A percentile compares a stretch with the other conserved stretches of the same genome.
Evolutionary conservation across 1,140 invertebrate species (phyloP).

Genomic region (Teleogryllus occipitalis): DNA sequence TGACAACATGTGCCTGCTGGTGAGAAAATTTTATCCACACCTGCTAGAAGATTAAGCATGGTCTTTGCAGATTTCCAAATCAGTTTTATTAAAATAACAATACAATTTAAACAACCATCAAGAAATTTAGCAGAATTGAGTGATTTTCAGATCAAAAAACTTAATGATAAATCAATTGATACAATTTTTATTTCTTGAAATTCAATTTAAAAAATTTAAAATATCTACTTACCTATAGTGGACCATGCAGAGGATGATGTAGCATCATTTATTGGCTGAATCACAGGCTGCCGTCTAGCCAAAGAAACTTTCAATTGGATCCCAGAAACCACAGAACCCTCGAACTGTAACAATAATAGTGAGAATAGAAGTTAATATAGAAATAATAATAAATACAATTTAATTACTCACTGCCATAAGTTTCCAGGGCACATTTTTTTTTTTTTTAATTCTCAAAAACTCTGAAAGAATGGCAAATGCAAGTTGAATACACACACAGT

Average conservation of each 20-base stretch:
- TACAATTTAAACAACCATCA: neutral
- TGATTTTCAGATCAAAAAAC: neutral
- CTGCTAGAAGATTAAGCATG: neutral
- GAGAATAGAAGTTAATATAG: too few species aligned
- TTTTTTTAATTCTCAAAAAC: too few species aligned
- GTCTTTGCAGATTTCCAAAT: neutral
- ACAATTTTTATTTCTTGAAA: neutral
- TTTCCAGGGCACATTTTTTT: too few species aligned
- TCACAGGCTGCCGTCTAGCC: conserved; percentile 70
- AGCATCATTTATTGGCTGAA: conserved; percentile 69
- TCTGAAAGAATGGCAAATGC: too few species aligned
- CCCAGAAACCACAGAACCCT: conserved; percentile 69
- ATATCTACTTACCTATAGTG: conserved; percentile 49
- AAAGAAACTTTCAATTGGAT: conserved; percentile 72
- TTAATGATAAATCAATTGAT: neutral
- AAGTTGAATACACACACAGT: too few species aligned
- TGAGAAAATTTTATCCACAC: too few species aligned
- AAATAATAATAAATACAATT: too few species aligned
- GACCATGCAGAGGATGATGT: conserved; percentile 67
- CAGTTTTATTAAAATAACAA: neutral
- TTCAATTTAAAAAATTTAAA: neutral
- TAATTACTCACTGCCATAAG: neutral
- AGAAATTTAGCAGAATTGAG: neutral
- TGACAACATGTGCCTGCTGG: too few species aligned
- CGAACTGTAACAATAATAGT: conserved; percentile 46